Percentiles rank a stretch among this genome's conserved stretches.
Evolutionary conservation across 2,113 vertebrate genomes (phyloP).

Genomic region (Sinocyclocheilus grahami): DNA sequence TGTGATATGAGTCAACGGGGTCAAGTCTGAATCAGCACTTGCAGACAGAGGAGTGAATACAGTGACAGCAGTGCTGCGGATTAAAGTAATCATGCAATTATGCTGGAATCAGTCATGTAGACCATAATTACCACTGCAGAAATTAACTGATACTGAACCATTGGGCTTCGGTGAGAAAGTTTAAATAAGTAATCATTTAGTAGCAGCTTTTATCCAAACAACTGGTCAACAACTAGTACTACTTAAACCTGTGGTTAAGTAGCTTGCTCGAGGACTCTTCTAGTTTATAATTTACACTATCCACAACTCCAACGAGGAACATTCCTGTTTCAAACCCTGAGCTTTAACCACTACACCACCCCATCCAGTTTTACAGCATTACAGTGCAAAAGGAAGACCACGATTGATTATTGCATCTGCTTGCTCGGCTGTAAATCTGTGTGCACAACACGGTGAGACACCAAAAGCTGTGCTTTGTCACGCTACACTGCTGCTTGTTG

Average conservation of each 20-base stretch:
- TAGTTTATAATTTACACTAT: background rate
- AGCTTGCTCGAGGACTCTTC: background rate
- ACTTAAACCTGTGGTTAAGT: background rate
- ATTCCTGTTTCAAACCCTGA: background rate
- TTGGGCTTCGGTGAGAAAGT: background rate
- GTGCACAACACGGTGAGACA: background rate
- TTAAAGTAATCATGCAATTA: slow-evolving; percentile 30
- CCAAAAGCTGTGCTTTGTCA: background rate
- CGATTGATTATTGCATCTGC: background rate
- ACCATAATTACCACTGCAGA: background rate
- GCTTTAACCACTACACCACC: background rate
- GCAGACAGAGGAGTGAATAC: background rate
- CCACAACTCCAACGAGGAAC: background rate
- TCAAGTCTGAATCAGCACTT: slow-evolving; percentile 19
- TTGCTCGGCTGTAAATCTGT: background rate
- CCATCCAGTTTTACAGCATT: background rate
- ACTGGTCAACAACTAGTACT: too few species aligned
- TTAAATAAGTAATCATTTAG: background rate
- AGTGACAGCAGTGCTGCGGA: background rate
- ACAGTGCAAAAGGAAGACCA: background rate
- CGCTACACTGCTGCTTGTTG: background rate
- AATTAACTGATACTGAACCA: background rate
- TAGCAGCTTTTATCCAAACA: background rate
- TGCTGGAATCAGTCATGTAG: slow-evolving; percentile 3
- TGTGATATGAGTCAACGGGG: background rate